Evolutionary conservation across 2,888 invertebrate species (phyloP).

Genomic region (Mycalesis mineus): DNA sequence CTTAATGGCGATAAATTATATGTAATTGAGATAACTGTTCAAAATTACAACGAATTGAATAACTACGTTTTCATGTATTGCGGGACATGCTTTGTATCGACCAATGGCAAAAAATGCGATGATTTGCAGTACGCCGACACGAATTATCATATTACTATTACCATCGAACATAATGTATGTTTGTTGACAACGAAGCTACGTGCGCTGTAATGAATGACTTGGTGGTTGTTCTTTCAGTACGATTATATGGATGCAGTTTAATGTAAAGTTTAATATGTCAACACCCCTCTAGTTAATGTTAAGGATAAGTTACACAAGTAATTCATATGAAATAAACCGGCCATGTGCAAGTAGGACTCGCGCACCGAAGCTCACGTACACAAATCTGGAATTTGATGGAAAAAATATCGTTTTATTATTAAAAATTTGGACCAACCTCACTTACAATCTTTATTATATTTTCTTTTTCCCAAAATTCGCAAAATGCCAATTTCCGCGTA

Average conservation of each 20-base stretch:
- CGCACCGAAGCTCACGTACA: too few species aligned
- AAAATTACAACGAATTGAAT: slow-evolving; percentile 43
- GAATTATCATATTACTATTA: slow-evolving; percentile 17
- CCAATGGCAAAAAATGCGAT: slow-evolving; percentile 14
- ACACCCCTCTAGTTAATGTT: too few species aligned
- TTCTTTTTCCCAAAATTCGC: not conserved
- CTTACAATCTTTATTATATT: too few species aligned
- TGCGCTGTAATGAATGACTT: slow-evolving; percentile 7
- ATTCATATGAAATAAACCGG: too few species aligned
- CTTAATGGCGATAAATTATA: slow-evolving; percentile 43
- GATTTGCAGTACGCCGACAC: slow-evolving; percentile 17
- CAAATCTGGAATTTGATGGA: too few species aligned
- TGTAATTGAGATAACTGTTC: slow-evolving; percentile 43
- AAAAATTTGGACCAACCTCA: too few species aligned
- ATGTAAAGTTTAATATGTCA: slow-evolving; percentile 3
- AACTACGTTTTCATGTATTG: slow-evolving; percentile 35
- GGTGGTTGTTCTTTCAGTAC: slow-evolving; percentile 12
- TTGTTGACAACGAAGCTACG: slow-evolving; percentile 8
- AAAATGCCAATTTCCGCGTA: slow-evolving; percentile 3
- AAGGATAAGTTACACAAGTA: too few species aligned
- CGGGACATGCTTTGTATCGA: slow-evolving; percentile 20
- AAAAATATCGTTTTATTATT: too few species aligned
- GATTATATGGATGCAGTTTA: slow-evolving; percentile 4
- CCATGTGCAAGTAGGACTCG: too few species aligned
- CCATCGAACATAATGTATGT: slow-evolving; percentile 15